Evolutionary conservation across 2,113 vertebrate species (phyloP).

Genomic region (Thryonomys swinderianus): DNA sequence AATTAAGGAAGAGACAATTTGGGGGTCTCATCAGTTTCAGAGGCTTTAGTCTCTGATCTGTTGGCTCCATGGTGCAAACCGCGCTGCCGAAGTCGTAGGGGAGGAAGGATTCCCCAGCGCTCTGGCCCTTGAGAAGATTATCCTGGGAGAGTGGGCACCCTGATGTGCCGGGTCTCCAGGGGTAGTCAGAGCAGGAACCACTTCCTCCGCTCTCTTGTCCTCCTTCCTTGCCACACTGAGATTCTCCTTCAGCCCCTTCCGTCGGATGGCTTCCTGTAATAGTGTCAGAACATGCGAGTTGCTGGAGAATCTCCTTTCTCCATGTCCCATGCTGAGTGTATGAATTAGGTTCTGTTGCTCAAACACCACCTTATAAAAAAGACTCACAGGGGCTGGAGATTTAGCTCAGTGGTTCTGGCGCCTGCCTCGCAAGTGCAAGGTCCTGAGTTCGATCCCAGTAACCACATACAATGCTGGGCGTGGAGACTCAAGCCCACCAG

Average conservation of each 20-base stretch:
- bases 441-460: no score
- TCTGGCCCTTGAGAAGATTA: not conserved
- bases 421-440: no score
- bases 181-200: not conserved
- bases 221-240: not conserved
- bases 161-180: not conserved
- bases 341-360: slow-evolving; percentile 7
- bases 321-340: not conserved
- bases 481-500: no score
- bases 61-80: not conserved
- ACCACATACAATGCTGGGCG: no score
- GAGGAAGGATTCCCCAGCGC: not conserved
- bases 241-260: not conserved
- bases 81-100: not conserved
- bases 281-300: not conserved
- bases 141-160: not conserved
- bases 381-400: no score
- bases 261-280: not conserved
- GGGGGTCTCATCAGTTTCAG: not conserved
- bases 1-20: not conserved
- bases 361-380: slow-evolving; percentile 46
- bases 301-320: not conserved
- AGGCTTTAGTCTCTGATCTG: not conserved
- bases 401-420: no score
- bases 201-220: not conserved